Conservation (phyloP, 2,113 vertebrate genomes). For the Semicossyphus pulcher region DNA sequence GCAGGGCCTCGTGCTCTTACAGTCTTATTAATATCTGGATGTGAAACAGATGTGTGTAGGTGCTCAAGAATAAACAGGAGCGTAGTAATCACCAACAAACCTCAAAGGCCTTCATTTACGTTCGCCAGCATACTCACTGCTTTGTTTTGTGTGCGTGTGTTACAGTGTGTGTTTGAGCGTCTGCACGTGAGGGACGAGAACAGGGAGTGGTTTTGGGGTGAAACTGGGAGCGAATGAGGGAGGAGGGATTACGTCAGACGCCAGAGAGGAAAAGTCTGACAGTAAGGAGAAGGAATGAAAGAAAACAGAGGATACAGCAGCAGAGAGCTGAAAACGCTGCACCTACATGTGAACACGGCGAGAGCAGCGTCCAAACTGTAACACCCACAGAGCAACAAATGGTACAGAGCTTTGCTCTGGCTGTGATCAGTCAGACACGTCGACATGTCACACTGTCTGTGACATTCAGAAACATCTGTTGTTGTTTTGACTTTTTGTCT, state of each 20-base stretch:
- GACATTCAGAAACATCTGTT: conserved; percentile 1
- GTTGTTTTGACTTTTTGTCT: background rate
- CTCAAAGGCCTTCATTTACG: conserved; percentile 40
- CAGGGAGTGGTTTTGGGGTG: conserved; percentile 52
- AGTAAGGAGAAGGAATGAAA: background rate
- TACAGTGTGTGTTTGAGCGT: conserved; percentile 13
- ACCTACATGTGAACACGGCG: background rate
- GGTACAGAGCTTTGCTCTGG: background rate
- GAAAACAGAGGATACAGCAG: background rate
- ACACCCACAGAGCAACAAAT: background rate
- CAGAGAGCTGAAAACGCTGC: background rate
- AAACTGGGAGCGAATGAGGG: conserved; percentile 27
- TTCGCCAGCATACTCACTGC: conserved; percentile 4
- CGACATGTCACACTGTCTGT: background rate
- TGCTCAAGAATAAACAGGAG: conserved; percentile 46
- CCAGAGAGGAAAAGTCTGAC: conserved; percentile 3
- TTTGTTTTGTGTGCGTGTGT: conserved; percentile 9
- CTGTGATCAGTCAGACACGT: background rate
- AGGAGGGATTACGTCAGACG: conserved; percentile 49
- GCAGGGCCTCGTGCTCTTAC: conserved; percentile 8
- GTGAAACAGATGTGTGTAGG: conserved; percentile 73
- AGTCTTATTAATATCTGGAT: conserved; percentile 44
- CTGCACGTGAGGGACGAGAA: conserved; percentile 58
- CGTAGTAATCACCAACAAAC: conserved; percentile 35
- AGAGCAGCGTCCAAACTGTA: background rate